phyloP scores from a whole-genome alignment of 2,113 vertebrate genomes.

The Antigone vipio region DNA sequence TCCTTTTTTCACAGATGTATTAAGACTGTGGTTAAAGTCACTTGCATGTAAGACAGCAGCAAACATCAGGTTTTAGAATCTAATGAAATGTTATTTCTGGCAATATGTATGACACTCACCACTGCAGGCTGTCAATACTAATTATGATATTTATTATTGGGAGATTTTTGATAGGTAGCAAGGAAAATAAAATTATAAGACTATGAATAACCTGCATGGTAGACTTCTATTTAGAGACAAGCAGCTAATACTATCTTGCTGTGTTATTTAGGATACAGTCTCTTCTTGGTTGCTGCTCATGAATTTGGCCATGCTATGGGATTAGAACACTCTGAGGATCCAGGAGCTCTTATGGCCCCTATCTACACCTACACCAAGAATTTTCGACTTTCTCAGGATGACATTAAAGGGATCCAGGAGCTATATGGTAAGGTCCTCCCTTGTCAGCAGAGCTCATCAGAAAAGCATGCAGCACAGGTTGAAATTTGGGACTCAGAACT shows the following conservation, averaged over 20 bases:
- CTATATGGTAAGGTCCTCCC: slow-evolving; percentile 84
- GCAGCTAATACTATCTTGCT: neutral
- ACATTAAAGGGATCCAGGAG: slow-evolving; percentile 93
- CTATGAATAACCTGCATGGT: neutral
- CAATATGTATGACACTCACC: neutral
- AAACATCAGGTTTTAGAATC: neutral
- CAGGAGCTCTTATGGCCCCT: slow-evolving; percentile 93
- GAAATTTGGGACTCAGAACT: neutral
- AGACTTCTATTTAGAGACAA: neutral
- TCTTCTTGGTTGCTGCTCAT: slow-evolving; percentile 96
- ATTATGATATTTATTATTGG: neutral
- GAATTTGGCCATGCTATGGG: slow-evolving; percentile 98
- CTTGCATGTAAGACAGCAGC: neutral
- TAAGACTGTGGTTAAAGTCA: neutral
- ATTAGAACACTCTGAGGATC: slow-evolving; percentile 94
- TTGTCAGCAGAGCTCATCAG: neutral
- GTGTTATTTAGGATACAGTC: slow-evolving; percentile 86
- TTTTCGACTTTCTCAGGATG: slow-evolving; percentile 91
- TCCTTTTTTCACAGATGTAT: neutral
- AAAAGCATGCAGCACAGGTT: neutral
- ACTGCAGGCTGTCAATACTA: neutral
- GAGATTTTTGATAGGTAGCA: neutral
- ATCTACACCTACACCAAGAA: slow-evolving; percentile 95
- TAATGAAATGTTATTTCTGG: neutral
- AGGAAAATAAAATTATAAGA: neutral